Evolutionary conservation across 1,140 invertebrate species (phyloP), one percentile per base, ranked within the genome.

Genomic region (Leptinotarsa undecemlineata): DNA sequence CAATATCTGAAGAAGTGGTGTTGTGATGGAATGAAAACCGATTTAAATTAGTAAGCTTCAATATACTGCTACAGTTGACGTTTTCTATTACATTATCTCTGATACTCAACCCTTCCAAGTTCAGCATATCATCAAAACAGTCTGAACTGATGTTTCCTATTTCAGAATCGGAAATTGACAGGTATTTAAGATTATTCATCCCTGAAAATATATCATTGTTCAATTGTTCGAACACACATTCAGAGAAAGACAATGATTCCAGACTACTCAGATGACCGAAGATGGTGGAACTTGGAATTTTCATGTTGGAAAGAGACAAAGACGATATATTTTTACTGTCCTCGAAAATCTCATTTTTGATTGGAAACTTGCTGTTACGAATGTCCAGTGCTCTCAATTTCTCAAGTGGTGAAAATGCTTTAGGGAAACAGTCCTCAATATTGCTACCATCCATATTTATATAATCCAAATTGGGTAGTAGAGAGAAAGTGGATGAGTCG

Each of bases 1-100:
- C 14, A 21, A 70, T 13, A n/a, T 70, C 68, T 48, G 68, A 70
- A 14, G 42, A 11, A 21, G 47, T 70, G 17, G 20, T 26, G 17
- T 57, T 70, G 23, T 70, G 68, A 70, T 70, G 68, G 47, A 70
- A 57, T 21, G 68, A 70, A 0, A 70, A 21, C 14, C 33, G 19
- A 8, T 70, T 33, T 5, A 70, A 23, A 14, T 70, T 70, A 13
- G 20, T 17, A 4, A 70, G 48, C 5, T 60, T 70, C 17, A 21
- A 4, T 14, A 70, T 48, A 57, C 19, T 57, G 21, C 20, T 23
- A 48, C 17, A 60, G 17, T 51, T n/a, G 20, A 70, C 14, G 3
- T 70, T 19, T n/a, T 13, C 20, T 8, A 70, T 70, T 51, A 51
- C 23, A 26, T 21, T 57, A 21, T 70, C 68, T 70, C 68, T 70